Evolutionary conservation across 2,797 vertebrate species (phyloP).

Genomic region (Gymnocypris eckloni): DNA sequence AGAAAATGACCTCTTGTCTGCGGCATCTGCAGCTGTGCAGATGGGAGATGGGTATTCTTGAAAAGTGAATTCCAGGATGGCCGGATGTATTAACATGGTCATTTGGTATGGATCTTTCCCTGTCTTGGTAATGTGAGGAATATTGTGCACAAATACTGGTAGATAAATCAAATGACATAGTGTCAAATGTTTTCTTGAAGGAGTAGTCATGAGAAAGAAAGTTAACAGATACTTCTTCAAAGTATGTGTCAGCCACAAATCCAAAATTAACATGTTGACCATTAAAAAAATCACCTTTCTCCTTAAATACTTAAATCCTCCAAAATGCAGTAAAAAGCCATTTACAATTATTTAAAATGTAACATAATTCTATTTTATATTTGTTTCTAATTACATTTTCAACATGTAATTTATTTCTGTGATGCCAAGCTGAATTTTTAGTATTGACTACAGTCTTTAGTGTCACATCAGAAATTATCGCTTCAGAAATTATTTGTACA

Average conservation of each 20-base stretch:
- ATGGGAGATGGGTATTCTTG: constrained; percentile 41
- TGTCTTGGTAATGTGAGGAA: neutral
- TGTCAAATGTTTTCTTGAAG: constrained; percentile 8
- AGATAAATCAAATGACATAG: neutral
- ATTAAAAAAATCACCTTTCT: neutral
- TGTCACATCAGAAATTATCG: neutral
- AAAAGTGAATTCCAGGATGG: constrained; percentile 7
- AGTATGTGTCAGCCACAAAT: neutral
- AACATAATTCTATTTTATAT: too few species aligned
- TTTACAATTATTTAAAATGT: neutral
- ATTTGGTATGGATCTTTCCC: neutral
- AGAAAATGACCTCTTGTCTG: constrained; percentile 61
- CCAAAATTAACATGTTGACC: neutral
- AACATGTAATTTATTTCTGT: neutral
- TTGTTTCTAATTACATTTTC: too few species aligned
- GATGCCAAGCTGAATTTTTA: neutral
- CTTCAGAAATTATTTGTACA: neutral
- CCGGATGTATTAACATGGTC: constrained; percentile 14
- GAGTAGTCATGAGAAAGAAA: neutral
- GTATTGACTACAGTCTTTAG: neutral
- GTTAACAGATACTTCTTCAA: neutral
- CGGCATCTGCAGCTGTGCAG: constrained; percentile 63
- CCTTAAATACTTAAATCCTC: neutral
- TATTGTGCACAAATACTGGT: neutral
- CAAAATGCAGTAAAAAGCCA: neutral